Evolutionary conservation across 2,888 invertebrate species (phyloP), one percentile per base, ranked within the genome.

Genomic region (Loripinus fragilis): DNA sequence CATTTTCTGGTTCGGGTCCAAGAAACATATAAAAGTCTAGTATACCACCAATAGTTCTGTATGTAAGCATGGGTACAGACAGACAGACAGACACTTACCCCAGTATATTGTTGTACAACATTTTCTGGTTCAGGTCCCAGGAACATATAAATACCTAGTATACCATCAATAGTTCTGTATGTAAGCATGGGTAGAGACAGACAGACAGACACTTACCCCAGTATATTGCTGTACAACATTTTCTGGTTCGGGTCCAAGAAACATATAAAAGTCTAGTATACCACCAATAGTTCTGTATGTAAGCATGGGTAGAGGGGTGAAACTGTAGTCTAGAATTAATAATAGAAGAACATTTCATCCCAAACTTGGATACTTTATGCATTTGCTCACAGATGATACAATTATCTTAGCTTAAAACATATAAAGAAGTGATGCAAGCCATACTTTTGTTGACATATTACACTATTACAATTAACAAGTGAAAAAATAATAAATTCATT

Each of bases 121-220:
- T 94, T 93, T 72, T 92, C 91, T 0, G 98, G 97, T 0, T 95
- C 94, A 0, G 97, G 96, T 0, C 97, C 98, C 88, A 96, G 87
- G 90, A 97, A 95, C 81, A 97, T 94, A 92, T 96, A 96, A 79
- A 98, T 95, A 92, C 97, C 96, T 5, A 98, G 94, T 12, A 97
- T 94, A 0, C 98, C 98, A 20, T 97, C 97, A 64, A 96, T 96
- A 0, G 96, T 95, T 80, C 98, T 95, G 93, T 96, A 98, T 0
- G 97, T 97, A 70, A 98, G 95, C 8, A 96, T 97, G 0, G 97
- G 97, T n/a, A n/a, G n/a, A n/a, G n/a, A n/a, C n/a, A n/a, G n/a
- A n/a, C n/a, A 60, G 10, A 52, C 52, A 60, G 60, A 33, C 25
- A 69, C 80, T 50, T 76, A 93, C 92, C 86, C 86, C 78, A 42